Evolutionary conservation across 2,888 invertebrate species (phyloP), one percentile per base, ranked within the genome.

Genomic region (Tolmerus cingulatus): DNA sequence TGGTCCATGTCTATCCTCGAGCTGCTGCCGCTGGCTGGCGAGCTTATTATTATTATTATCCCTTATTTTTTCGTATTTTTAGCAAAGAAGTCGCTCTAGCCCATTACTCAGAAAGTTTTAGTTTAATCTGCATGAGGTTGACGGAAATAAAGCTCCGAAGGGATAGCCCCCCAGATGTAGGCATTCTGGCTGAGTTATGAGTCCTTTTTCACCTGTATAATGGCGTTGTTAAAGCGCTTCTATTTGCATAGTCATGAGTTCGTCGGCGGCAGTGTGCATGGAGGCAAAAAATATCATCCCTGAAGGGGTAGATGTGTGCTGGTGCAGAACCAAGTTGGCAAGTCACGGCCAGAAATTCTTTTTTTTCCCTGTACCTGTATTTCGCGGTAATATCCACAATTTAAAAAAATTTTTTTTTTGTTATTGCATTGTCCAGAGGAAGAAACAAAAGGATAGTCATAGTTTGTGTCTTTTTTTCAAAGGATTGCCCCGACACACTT

Each of bases 31-130:
- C 51, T 51, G 51, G 51, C n/a, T 66, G 66, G 66, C 66, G 12
- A 27, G 66, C 23, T 66, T 66, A 66, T 77, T 77, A 77, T 77
- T 77, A 34, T 77, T 77, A 77, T 77, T 77, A 40, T 77, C 30
- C 27, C 9, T 5, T 74, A 14, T 37, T 74, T 34, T 40, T 77
- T 30, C 9, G 34, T 40, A 19, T 77, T 37, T 37, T 77, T 77
- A n/a, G 77, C 66, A 55, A 34, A 55, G 82, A 34, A 16, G 34
- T 9, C 55, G 57, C 55, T 57, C n/a, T 55, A 51, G 82, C 8
- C 82, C 82, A 82, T 82, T 82, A 82, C 43, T 51, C 57, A 82
- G 27, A 82, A 82, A 51, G 14, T 66, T 85, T 85, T 40, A 57
- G 37, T 43, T 40, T 37, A 74, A 85, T 85, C 43, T 74, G 85